Conservation (phyloP, 2,888 invertebrate genomes). For the Bruchidius siliquastri region DNA sequence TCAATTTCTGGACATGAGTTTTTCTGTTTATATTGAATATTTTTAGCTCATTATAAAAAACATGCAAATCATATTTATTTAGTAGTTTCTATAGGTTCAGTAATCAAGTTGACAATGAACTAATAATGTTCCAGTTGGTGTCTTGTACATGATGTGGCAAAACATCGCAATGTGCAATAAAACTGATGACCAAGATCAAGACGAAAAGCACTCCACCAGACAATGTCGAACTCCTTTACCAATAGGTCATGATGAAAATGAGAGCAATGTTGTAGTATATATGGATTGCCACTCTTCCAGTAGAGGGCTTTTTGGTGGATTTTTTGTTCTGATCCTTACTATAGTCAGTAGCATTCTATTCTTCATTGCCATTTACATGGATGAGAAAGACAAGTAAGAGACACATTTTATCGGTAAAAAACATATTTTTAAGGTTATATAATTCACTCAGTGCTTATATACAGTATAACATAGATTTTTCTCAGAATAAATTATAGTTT, state of each 20-base stretch:
- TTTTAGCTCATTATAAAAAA: no score
- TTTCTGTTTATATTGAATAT: no score
- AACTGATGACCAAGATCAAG: constrained; percentile 21
- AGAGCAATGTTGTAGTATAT: constrained; percentile 45
- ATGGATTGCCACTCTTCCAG: constrained; percentile 74
- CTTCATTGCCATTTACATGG: constrained; percentile 50
- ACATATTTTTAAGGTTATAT: no score
- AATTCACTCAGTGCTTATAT: no score
- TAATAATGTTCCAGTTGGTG: constrained; percentile 54
- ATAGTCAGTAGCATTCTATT: constrained; percentile 59
- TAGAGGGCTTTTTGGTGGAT: constrained; percentile 67
- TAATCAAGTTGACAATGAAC: no score
- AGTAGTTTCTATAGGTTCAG: no score
- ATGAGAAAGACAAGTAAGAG: constrained; percentile 34
- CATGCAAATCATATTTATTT: no score
- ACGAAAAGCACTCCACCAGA: constrained; percentile 14
- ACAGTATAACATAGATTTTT: no score
- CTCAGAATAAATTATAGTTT: no score
- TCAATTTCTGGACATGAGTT: no score
- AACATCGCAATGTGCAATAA: constrained; percentile 60
- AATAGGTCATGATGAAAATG: constrained; percentile 25
- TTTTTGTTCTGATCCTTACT: constrained; percentile 52
- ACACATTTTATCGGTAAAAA: no score
- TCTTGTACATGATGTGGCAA: constrained; percentile 70
- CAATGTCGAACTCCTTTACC: constrained; percentile 27